Evolutionary conservation across 2,113 vertebrate species (phyloP).

Genomic region (Helogale parvula): DNA sequence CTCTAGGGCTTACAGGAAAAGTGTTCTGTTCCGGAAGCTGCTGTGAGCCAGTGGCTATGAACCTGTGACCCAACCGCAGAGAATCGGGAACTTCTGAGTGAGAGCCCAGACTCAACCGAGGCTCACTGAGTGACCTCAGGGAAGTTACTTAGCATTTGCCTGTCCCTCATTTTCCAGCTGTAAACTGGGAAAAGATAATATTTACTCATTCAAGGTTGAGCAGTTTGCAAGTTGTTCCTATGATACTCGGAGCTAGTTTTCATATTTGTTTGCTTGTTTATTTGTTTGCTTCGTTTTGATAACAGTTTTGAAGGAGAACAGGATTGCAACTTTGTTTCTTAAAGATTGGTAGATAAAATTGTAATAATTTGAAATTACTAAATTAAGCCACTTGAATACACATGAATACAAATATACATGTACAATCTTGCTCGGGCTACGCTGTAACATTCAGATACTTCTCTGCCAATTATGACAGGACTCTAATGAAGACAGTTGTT

Average conservation of each 20-base stretch:
- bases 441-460: background rate
- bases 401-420: background rate
- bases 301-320: background rate
- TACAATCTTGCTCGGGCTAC: background rate
- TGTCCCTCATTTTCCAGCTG: conserved; percentile 47
- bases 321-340: background rate
- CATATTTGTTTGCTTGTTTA: background rate
- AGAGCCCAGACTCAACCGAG: conserved; percentile 33
- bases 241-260: background rate
- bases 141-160: conserved; percentile 42
- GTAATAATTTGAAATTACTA: background rate
- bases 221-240: background rate
- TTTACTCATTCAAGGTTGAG: conserved; percentile 48
- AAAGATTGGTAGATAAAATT: background rate
- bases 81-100: conserved; percentile 68
- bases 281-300: background rate
- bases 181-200: background rate
- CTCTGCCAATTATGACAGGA: background rate
- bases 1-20: conserved; percentile 75
- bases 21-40: conserved; percentile 43
- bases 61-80: conserved; percentile 75
- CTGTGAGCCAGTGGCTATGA: conserved; percentile 71
- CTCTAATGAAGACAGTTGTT: background rate
- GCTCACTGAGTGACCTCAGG: conserved; percentile 52
- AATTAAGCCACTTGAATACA: background rate